Evolutionary conservation across 2,888 invertebrate genomes (phyloP).

Genomic region (Campoplex nolae): DNA sequence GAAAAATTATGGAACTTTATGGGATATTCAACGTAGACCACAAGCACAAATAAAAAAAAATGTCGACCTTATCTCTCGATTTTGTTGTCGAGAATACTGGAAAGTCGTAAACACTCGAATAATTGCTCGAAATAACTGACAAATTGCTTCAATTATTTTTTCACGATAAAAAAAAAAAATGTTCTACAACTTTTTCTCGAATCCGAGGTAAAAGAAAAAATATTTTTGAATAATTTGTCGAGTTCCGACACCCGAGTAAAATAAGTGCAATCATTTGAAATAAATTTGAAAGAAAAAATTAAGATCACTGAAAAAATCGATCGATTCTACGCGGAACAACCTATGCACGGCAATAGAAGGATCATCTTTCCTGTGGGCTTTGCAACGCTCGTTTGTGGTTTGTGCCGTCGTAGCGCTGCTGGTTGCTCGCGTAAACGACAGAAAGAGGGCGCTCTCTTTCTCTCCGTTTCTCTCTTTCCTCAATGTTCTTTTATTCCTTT

Average conservation of each 20-base stretch:
- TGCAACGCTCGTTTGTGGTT: conserved; percentile 38
- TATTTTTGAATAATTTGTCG: not conserved
- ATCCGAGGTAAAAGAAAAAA: not conserved
- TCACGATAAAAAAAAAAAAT: not conserved
- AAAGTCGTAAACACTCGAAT: too few relatives aligned
- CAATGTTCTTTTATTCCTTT: not conserved
- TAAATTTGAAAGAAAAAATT: too few relatives aligned
- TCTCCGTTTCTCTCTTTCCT: not conserved
- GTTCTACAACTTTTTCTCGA: not conserved
- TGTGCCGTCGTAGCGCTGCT: conserved; percentile 40
- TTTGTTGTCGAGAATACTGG: not conserved
- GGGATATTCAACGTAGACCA: not conserved
- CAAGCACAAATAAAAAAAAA: not conserved
- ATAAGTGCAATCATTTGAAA: too few relatives aligned
- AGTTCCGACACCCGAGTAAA: not conserved
- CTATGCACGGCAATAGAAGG: conserved; percentile 25
- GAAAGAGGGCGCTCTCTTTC: conserved; percentile 51
- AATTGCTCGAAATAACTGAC: too few relatives aligned
- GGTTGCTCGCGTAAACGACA: conserved; percentile 39
- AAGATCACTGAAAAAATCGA: not conserved
- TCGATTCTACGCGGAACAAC: conserved; percentile 5
- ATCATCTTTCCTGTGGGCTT: conserved; percentile 37
- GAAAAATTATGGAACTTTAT: conserved; percentile 2
- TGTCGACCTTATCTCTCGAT: not conserved
- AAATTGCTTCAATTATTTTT: not conserved